Base-by-base conservation (phyloP, 2,888 invertebrate genomes). In the Oscheius sp. region DNA sequence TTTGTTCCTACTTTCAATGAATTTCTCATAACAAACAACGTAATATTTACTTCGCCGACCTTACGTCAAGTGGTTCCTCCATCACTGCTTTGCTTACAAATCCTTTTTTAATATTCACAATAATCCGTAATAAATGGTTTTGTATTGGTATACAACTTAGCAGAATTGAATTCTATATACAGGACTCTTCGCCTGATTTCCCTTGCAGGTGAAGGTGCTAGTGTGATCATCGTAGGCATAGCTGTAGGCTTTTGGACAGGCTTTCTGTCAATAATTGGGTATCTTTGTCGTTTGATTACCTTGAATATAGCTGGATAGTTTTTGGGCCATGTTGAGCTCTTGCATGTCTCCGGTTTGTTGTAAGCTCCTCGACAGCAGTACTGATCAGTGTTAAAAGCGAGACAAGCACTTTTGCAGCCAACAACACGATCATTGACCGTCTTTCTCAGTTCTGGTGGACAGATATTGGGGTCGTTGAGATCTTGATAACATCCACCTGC, bases 141-240 rank as follows among this genome's bases (percentile, higher is more conserved):
- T n/a, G n/a, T n/a, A n/a, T n/a, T n/a, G n/a, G n/a, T n/a, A n/a
- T n/a, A n/a, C n/a, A n/a, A 47, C 30, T 63, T 5, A 63, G 50
- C 63, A 63, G 63, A 63, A 63, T 17, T 47, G 47, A 20, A 63
- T 26, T 14, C 32, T 47, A 26, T 63, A 63, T 8, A 26, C 32
- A 1, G 63, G 63, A 32, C 63, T 63, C 17, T 28, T 28, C 1
- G 63, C 32, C 0, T 17, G 33, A 12, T 63, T 63, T 45, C 74
- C 70, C 51, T 70, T 61, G 47, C 89, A 89, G 41, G 88, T 88
- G 77, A 88, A 89, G 0, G 88, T 88, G 77, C 88, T 89, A 56
- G 87, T 87, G 38, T 84, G 77, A 73, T 89, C 89, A 82, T 90
- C 90, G 73, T 89, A 89, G n/a, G 89, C 89, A 74, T 89, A 89